These are phyloP conservation scores for Tetraodon nigroviridis DNA, from an alignment of 2,113 vertebrate species.

Conservation along the genomic window DNA sequence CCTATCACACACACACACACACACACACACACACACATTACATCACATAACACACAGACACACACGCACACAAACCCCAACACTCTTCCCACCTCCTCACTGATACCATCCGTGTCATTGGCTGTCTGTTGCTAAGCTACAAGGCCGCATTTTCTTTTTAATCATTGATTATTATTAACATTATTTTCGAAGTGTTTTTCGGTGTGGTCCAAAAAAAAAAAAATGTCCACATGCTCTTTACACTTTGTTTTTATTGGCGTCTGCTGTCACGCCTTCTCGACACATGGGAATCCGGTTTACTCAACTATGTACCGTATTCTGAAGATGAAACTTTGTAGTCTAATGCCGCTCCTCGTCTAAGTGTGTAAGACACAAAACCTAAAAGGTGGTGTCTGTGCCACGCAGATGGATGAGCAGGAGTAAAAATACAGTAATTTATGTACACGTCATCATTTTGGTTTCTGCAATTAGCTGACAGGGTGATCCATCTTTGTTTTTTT, in stretches of 20 bases:
- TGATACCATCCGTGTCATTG: slow-evolving; percentile 63
- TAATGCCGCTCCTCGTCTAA: too few relatives aligned
- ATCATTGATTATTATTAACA: background rate
- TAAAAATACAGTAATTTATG: slow-evolving; percentile 27
- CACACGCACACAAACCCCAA: slow-evolving; percentile 39
- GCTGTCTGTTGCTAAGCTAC: slow-evolving; percentile 71
- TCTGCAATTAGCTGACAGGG: slow-evolving; percentile 44
- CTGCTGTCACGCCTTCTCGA: too few relatives aligned
- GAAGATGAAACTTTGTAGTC: too few relatives aligned
- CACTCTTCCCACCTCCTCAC: slow-evolving; percentile 61
- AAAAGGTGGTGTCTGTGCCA: background rate
- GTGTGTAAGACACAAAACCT: too few relatives aligned
- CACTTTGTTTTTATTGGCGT: too few relatives aligned
- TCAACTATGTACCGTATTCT: too few relatives aligned
- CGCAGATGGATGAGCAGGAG: background rate
- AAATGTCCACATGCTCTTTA: too few relatives aligned
- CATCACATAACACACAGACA: slow-evolving; percentile 50
- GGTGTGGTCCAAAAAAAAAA: too few relatives aligned
- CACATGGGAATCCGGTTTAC: too few relatives aligned
- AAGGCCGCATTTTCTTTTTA: slow-evolving; percentile 2
- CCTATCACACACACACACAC: slow-evolving; percentile 52
- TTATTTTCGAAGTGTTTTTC: background rate
- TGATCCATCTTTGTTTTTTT: slow-evolving; percentile 58
- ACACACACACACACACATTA: slow-evolving; percentile 50
- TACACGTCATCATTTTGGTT: slow-evolving; percentile 23